phyloP scores from a whole-genome alignment of 2,797 vertebrate species.

The Spinus pinus region DNA sequence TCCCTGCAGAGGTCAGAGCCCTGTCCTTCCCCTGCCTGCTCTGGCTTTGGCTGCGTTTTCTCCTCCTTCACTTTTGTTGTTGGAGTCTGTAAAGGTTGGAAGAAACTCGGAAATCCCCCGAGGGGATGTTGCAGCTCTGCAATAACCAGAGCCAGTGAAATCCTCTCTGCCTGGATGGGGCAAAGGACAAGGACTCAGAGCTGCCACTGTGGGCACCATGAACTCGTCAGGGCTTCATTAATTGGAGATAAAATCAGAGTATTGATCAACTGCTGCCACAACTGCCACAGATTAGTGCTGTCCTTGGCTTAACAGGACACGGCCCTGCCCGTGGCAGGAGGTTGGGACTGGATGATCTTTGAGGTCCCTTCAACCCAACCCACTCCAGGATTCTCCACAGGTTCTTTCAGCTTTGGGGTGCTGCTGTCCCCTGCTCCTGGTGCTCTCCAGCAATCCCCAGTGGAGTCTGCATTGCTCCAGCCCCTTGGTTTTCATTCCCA shows the following conservation, averaged over 20 bases:
- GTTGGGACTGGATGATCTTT: accelerated
- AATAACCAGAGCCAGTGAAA: background rate
- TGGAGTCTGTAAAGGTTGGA: background rate
- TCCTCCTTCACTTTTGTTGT: slow-evolving; percentile 14
- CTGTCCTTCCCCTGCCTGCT: background rate
- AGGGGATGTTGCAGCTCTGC: background rate
- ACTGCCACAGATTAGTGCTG: accelerated
- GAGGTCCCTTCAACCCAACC: background rate
- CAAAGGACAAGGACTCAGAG: background rate
- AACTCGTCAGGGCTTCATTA: background rate
- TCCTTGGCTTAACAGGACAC: background rate
- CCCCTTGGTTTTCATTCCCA: background rate
- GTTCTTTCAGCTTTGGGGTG: background rate
- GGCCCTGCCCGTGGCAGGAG: background rate
- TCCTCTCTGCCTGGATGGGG: background rate
- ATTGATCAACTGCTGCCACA: background rate
- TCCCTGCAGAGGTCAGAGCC: background rate
- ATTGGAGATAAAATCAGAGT: background rate
- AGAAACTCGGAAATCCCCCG: background rate
- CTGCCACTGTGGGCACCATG: background rate
- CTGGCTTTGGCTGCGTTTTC: background rate
- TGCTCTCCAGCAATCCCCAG: background rate
- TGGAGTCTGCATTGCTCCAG: background rate
- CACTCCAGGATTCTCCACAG: accelerated
- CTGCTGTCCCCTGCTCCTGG: background rate